A percentile compares a stretch with the other conserved stretches of the same genome.
Evolutionary conservation across 2,888 invertebrate species (phyloP).

Genomic region (Philaethria dido): DNA sequence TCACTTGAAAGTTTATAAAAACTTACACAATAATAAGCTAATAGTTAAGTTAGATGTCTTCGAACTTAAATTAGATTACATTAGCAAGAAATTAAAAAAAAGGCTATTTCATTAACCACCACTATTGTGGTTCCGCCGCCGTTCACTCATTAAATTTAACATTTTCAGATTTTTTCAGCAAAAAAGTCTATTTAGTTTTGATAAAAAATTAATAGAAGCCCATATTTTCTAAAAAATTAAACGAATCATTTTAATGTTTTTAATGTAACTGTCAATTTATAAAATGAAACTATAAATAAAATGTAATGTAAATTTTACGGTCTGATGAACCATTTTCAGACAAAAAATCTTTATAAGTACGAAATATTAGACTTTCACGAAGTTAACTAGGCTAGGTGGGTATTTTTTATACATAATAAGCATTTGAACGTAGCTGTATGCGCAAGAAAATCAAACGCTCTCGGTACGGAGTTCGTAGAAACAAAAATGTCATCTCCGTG

Average conservation of each 20-base stretch:
- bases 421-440: background rate
- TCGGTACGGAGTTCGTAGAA: background rate
- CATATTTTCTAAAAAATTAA: slow-evolving; percentile 20
- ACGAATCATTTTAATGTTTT: slow-evolving; percentile 14
- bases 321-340: slow-evolving; percentile 22
- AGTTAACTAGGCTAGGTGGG: slow-evolving; percentile 27
- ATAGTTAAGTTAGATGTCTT: background rate
- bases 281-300: slow-evolving; percentile 19
- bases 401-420: slow-evolving; percentile 1
- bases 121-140: slow-evolving; percentile 19
- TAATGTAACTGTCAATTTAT: slow-evolving; percentile 17
- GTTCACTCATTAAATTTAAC: slow-evolving; percentile 19
- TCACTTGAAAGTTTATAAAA: background rate
- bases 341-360: slow-evolving; percentile 30
- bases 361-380: slow-evolving; percentile 36
- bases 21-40: background rate
- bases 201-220: slow-evolving; percentile 21
- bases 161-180: slow-evolving; percentile 7
- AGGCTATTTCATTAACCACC: slow-evolving; percentile 19
- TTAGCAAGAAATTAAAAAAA: slow-evolving; percentile 17
- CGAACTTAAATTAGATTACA: slow-evolving; percentile 9
- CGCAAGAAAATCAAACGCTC: background rate
- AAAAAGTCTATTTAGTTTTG: slow-evolving; percentile 19
- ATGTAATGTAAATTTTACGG: slow-evolving; percentile 39
- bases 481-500: slow-evolving; percentile 7